A percentile compares a stretch with the other conserved stretches of the same genome.
phyloP scores from a whole-genome alignment of 2,888 invertebrate species.

The Epinotia bilunana region DNA sequence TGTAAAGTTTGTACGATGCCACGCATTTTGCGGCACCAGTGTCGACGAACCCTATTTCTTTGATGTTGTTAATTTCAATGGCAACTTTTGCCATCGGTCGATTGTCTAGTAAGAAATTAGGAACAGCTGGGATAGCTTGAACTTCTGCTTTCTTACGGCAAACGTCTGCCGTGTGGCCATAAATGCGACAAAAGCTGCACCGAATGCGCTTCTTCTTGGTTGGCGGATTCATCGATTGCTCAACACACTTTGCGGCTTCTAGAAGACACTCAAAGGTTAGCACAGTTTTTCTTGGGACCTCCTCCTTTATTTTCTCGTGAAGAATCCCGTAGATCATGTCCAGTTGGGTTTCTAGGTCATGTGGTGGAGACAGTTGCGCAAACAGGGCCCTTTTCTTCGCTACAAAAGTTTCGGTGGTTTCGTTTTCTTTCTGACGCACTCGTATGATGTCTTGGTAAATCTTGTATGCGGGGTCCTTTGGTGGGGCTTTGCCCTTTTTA shows the following conservation, averaged over 20 bases:
- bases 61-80: slow-evolving; percentile 11
- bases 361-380: slow-evolving; percentile 9
- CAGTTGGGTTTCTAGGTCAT: neutral
- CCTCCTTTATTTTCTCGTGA: slow-evolving; percentile 6
- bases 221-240: slow-evolving; percentile 3
- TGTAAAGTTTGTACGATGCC: slow-evolving; percentile 11
- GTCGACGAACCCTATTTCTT: neutral
- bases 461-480: neutral
- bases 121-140: neutral
- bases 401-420: slow-evolving; percentile 15
- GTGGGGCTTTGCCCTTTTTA: neutral
- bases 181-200: slow-evolving; percentile 8
- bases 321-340: slow-evolving; percentile 10
- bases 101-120: neutral
- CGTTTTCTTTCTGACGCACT: slow-evolving; percentile 1
- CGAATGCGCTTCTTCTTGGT: slow-evolving; percentile 7
- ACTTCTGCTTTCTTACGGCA: slow-evolving; percentile 17
- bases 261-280: neutral
- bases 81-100: neutral
- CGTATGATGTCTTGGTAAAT: slow-evolving; percentile 4
- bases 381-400: slow-evolving; percentile 17
- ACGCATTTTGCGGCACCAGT: neutral
- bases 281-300: neutral
- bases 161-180: slow-evolving; percentile 7
- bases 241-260: slow-evolving; percentile 8